These are phyloP conservation scores for Muscicapa comitata DNA, from an alignment of 2,797 vertebrate species.

Conservation along the genomic window DNA sequence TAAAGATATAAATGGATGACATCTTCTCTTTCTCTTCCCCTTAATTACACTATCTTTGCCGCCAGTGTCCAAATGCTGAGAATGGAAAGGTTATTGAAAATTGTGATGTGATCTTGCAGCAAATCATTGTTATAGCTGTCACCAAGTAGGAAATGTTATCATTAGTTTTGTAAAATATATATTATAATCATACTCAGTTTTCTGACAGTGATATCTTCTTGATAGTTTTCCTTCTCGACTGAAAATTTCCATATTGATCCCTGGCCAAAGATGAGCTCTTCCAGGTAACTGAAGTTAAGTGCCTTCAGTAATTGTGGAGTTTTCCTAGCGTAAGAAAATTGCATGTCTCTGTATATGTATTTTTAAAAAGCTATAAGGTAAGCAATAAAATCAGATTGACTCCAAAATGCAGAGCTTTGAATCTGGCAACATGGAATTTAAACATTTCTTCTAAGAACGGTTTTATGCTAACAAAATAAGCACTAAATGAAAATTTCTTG, in stretches of 20 bases:
- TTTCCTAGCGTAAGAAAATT: neutral
- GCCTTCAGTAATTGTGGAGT: neutral
- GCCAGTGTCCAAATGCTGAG: neutral
- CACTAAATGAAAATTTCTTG: neutral
- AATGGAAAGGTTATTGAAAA: constrained; percentile 26
- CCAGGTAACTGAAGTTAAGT: neutral
- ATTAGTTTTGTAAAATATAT: neutral
- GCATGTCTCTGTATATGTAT: rapidly evolving
- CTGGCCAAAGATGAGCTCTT: neutral
- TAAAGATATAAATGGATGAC: constrained; percentile 36
- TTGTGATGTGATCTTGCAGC: neutral
- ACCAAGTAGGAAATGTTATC: neutral
- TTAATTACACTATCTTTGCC: constrained; percentile 3
- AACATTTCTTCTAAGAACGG: neutral
- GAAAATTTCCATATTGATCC: neutral
- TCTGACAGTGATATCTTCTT: neutral
- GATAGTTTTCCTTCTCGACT: neutral
- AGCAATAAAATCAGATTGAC: neutral
- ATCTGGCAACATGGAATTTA: neutral
- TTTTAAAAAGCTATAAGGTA: neutral
- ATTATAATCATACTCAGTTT: neutral
- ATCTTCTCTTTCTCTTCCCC: neutral
- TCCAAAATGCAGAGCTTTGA: neutral
- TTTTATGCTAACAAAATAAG: neutral
- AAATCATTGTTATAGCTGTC: neutral